Evolutionary conservation across 2,797 vertebrate genomes (phyloP).

Genomic region (Xyrichtys novacula): DNA sequence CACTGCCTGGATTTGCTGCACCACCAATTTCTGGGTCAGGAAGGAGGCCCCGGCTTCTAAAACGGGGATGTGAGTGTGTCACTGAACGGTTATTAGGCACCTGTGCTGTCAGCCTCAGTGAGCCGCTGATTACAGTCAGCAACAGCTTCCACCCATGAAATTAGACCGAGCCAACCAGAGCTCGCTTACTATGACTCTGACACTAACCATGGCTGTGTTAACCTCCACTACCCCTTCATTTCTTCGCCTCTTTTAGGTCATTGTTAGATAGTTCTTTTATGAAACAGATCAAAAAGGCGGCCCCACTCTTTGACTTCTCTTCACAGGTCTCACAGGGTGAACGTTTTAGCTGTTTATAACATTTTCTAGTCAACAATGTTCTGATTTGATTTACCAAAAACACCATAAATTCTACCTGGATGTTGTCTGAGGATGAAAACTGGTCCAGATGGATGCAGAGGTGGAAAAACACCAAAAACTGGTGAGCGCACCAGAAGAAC

Average conservation of each 20-base stretch:
- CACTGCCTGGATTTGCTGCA: slow-evolving; percentile 58
- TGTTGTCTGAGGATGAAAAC: too few relatives aligned
- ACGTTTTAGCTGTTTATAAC: too few relatives aligned
- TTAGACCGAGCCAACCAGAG: slow-evolving; percentile 50
- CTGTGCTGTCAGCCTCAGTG: slow-evolving; percentile 78
- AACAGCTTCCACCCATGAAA: slow-evolving; percentile 70
- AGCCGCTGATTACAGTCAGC: slow-evolving; percentile 76
- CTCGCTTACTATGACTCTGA: slow-evolving; percentile 4
- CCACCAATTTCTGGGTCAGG: slow-evolving; percentile 50
- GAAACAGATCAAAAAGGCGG: too few relatives aligned
- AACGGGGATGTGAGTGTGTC: slow-evolving; percentile 66
- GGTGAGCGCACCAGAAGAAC: too few relatives aligned
- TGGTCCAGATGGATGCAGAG: too few relatives aligned
- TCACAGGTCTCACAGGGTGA: too few relatives aligned
- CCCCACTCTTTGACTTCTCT: too few relatives aligned
- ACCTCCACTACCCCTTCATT: not conserved
- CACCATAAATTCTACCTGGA: too few relatives aligned
- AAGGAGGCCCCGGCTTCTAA: slow-evolving; percentile 67
- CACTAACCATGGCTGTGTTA: not conserved
- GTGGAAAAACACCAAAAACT: too few relatives aligned
- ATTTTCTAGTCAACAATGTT: too few relatives aligned
- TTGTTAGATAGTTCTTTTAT: not conserved
- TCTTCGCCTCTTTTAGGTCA: not conserved
- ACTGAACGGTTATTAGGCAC: slow-evolving; percentile 82
- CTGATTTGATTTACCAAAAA: too few relatives aligned